These are phyloP conservation scores for Urosaurus nigricauda DNA, from an alignment of 2,797 vertebrate species.

Conservation along the genomic window DNA sequence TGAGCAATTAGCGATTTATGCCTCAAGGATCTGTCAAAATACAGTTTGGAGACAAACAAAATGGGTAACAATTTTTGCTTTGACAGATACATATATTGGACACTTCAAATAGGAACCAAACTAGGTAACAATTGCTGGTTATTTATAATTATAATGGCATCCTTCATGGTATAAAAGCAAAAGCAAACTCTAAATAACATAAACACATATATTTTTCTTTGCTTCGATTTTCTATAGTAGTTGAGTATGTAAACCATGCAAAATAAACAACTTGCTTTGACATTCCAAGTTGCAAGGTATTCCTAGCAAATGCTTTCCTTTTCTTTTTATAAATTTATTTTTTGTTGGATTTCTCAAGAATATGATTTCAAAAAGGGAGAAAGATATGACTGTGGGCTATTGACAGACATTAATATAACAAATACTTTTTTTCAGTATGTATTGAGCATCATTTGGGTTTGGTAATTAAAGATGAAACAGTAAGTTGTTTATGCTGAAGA, in stretches of 20 bases:
- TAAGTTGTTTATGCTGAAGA: background rate
- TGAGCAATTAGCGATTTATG: constrained; percentile 8
- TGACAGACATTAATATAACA: no score
- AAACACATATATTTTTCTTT: background rate
- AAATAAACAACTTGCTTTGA: background rate
- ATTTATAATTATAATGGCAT: background rate
- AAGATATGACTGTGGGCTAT: no score
- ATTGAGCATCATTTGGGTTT: background rate
- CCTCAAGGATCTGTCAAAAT: background rate
- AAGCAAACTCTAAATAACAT: background rate
- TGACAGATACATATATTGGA: background rate
- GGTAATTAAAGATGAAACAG: background rate
- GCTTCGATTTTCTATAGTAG: background rate
- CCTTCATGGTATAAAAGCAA: background rate
- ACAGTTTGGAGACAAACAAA: constrained; percentile 5
- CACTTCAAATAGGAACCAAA: background rate
- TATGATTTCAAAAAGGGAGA: background rate
- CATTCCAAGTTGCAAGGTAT: background rate
- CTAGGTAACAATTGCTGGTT: background rate
- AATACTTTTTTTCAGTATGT: background rate
- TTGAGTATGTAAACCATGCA: no score
- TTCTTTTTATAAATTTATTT: no score
- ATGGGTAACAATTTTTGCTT: background rate
- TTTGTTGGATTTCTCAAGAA: no score
- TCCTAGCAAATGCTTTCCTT: no score